Evolutionary conservation across 2,113 vertebrate genomes (phyloP), one percentile per base, ranked within the genome.

Genomic region (Pelodiscus sinensis): DNA sequence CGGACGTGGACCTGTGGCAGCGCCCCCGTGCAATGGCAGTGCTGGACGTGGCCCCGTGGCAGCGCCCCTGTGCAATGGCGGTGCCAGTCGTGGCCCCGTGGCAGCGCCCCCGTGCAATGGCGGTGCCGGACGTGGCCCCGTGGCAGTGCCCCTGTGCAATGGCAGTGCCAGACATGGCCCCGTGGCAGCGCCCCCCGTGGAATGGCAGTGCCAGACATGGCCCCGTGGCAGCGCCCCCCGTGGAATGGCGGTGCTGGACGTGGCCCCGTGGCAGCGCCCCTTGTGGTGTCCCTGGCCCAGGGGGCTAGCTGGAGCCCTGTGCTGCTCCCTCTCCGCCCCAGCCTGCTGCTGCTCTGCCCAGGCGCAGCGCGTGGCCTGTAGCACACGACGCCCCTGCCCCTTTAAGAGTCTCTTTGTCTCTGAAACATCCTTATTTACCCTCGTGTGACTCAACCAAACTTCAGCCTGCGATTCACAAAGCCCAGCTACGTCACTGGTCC

Each of bases 331-430:
- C 25, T n/a, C 24, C 27, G 31, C 16, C 9, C 79, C 79, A 7
- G 85, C 55, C 38, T 51, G 35, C 29, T 31, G 27, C 35, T 60
- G 60, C 60, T 35, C n/a, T n/a, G n/a, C n/a, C n/a, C n/a, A n/a
- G n/a, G n/a, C n/a, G n/a, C n/a, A n/a, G n/a, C n/a, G n/a, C n/a
- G n/a, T n/a, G n/a, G n/a, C n/a, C n/a, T n/a, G n/a, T n/a, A n/a
- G n/a, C 55, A 44, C 38, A 44, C 25, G 27, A 29, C 87, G 80
- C 88, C 87, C 79, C 97, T 97, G 96, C 92, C 96, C 95, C 96
- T 98, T 98, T 98, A 97, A 95, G 97, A 96, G 95, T 85, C 95
- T 94, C 98, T 98, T 98, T 98, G 98, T 98, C 95, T 98, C 96
- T 62, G 79, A 95, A 93, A 96, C 95, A 96, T 93, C 93, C 96